phyloP scores from a whole-genome alignment of 2,797 vertebrate genomes.

The Harpagifer antarcticus region DNA sequence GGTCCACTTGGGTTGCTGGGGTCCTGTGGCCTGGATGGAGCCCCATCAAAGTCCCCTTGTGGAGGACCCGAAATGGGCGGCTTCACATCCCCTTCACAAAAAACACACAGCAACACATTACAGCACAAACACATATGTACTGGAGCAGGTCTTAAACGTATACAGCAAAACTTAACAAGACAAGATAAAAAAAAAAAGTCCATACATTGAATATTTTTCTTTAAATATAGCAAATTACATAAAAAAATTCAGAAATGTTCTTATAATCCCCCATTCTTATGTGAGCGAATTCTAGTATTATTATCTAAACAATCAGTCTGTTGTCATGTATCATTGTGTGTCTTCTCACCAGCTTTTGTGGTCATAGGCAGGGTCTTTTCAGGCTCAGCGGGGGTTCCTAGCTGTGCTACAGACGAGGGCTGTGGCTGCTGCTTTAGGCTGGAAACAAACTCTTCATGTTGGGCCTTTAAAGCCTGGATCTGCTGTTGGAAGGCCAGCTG shows the following conservation, averaged over 20 bases:
- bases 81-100: constrained; percentile 89
- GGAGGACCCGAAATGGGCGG: constrained; percentile 86
- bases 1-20: constrained; percentile 86
- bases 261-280: no score
- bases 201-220: no score
- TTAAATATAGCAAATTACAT: no score
- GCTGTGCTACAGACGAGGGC: constrained; percentile 66
- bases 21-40: constrained; percentile 85
- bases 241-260: no score
- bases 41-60: constrained; percentile 89
- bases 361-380: constrained; percentile 70
- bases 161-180: background rate
- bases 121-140: background rate
- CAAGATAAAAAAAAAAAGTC: background rate
- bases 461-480: constrained; percentile 93
- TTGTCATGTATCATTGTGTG: background rate
- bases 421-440: constrained; percentile 88
- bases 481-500: constrained; percentile 98
- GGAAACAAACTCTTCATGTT: constrained; percentile 94
- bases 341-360: constrained; percentile 82
- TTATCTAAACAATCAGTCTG: background rate
- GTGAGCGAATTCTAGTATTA: background rate
- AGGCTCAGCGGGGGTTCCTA: constrained; percentile 69
- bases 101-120: background rate
- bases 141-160: background rate